phyloP scores from a whole-genome alignment of 2,888 invertebrate genomes.

The Lithophane semibrunnea region DNA sequence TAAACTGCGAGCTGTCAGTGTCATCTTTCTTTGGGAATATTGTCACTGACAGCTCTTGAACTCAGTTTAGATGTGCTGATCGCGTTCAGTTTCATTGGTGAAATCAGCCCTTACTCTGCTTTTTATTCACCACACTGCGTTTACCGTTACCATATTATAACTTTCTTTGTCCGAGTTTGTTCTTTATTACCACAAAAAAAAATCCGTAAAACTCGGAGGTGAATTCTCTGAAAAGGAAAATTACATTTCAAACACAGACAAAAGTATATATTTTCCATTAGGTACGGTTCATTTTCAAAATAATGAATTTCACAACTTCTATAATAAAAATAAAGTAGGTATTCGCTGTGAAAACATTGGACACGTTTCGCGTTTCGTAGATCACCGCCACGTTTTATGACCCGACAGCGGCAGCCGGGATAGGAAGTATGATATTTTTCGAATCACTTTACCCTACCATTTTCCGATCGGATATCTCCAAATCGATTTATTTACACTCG shows the following conservation, averaged over 20 bases:
- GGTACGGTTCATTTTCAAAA: not conserved
- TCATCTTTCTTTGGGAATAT: too few relatives aligned
- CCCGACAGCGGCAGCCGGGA: conserved; percentile 7
- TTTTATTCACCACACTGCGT: not conserved
- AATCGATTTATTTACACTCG: conserved; percentile 31
- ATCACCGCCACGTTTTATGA: conserved; percentile 26
- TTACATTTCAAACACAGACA: not conserved
- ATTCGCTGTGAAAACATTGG: conserved; percentile 14
- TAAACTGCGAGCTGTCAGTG: too few relatives aligned
- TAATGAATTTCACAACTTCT: conserved; percentile 4
- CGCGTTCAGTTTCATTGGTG: too few relatives aligned
- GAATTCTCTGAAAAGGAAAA: not conserved
- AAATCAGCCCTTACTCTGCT: too few relatives aligned
- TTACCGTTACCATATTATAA: not conserved
- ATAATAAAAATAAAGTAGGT: conserved; percentile 10
- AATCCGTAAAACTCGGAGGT: not conserved
- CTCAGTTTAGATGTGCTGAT: too few relatives aligned
- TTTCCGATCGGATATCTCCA: conserved; percentile 25
- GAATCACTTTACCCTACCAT: conserved; percentile 12
- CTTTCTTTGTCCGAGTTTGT: not conserved
- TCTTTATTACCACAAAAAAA: not conserved
- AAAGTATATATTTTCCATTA: conserved; percentile 13
- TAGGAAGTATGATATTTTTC: conserved; percentile 30
- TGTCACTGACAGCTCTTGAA: too few relatives aligned
- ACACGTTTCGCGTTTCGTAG: conserved; percentile 12